Conservation (phyloP, 2,888 invertebrate species). For the Amphimallon solstitiale region DNA sequence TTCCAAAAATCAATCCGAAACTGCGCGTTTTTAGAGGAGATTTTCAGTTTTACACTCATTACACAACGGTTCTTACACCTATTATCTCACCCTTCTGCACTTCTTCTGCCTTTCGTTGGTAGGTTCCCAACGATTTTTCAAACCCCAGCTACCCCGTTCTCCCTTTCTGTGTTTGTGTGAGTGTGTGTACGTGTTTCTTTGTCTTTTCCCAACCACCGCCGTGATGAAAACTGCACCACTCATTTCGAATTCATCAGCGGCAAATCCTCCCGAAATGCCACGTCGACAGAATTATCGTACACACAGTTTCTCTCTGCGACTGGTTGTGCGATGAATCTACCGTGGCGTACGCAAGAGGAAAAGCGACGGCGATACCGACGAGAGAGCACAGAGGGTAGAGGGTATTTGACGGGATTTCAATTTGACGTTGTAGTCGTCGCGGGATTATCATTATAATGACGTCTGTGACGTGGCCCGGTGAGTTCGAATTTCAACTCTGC, state of each 20-base stretch:
- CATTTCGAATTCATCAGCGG: constrained; percentile 30
- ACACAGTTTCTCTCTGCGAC: constrained; percentile 3
- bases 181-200: constrained; percentile 7
- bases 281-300: constrained; percentile 22
- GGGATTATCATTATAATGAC: constrained; percentile 46
- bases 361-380: background rate
- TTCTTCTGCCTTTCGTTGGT: background rate
- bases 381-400: background rate
- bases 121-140: constrained; percentile 19
- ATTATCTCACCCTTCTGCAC: constrained; percentile 6
- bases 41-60: constrained; percentile 33
- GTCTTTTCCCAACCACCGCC: background rate
- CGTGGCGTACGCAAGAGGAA: background rate
- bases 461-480: constrained; percentile 40
- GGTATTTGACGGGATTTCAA: constrained; percentile 39
- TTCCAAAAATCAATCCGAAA: constrained; percentile 24
- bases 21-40: constrained; percentile 20
- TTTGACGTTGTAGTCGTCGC: constrained; percentile 35
- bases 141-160: background rate
- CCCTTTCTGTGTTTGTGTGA: background rate
- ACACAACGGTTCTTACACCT: constrained; percentile 24
- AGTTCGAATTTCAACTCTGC: constrained; percentile 29
- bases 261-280: constrained; percentile 31
- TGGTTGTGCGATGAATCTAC: too few species aligned
- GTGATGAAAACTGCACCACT: constrained; percentile 4